Conservation (phyloP, 2,888 invertebrate species). For the Lumbricus terrestris region DNA sequence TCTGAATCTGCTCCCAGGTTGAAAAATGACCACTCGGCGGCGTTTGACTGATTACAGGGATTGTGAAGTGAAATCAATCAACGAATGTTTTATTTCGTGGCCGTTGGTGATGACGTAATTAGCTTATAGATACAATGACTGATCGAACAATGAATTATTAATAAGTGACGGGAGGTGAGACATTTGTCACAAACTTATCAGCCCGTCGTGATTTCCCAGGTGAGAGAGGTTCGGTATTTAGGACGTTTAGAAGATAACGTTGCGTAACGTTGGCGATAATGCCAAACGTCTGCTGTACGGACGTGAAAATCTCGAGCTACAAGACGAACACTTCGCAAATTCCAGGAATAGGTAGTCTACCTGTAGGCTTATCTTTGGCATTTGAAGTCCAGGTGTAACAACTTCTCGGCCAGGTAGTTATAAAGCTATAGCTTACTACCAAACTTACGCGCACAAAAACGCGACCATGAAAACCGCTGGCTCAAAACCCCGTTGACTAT, state of each 20-base stretch:
- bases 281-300: not conserved
- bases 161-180: not conserved
- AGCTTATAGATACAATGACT: not conserved
- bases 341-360: too few relatives aligned
- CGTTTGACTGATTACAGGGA: not conserved
- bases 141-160: not conserved
- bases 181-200: not conserved
- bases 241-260: too few relatives aligned
- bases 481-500: too few relatives aligned
- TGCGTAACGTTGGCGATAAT: not conserved
- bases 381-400: not conserved
- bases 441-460: too few relatives aligned
- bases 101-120: not conserved
- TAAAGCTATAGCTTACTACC: too few relatives aligned
- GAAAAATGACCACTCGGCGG: not conserved
- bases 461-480: too few relatives aligned
- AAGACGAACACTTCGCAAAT: not conserved
- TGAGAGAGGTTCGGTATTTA: not conserved
- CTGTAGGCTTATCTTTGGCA: not conserved
- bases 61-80: not conserved
- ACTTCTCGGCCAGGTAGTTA: too few relatives aligned
- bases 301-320: not conserved
- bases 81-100: not conserved
- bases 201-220: not conserved
- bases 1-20: not conserved